Percentiles rank a stretch among this genome's conserved stretches.
Evolutionary conservation across 2,888 invertebrate genomes (phyloP).

Genomic region (Oegoconia quadripuncta): DNA sequence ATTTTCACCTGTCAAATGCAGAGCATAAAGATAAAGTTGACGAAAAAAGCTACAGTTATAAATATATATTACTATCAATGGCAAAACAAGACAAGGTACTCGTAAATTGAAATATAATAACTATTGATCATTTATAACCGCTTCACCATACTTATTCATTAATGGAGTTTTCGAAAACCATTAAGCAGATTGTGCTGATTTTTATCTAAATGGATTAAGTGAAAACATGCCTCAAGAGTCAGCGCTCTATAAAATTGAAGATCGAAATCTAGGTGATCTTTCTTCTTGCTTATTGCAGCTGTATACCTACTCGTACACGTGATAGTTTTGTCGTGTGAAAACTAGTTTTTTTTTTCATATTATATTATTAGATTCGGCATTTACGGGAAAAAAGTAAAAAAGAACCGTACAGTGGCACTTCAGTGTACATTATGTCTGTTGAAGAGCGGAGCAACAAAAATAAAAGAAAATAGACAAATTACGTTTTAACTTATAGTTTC

Average conservation of each 20-base stretch:
- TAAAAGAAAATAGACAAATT: too few relatives aligned
- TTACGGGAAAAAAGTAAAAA: too few relatives aligned
- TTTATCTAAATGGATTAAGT: conserved; percentile 58
- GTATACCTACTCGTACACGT: too few relatives aligned
- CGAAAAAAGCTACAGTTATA: neutral
- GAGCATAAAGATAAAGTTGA: neutral
- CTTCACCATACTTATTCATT: conserved; percentile 25
- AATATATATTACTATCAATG: neutral
- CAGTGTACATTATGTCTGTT: too few relatives aligned
- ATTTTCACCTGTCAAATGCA: neutral
- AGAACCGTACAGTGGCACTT: too few relatives aligned
- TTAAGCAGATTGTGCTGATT: conserved; percentile 42
- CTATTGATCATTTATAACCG: conserved; percentile 15
- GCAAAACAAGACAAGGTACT: neutral
- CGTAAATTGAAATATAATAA: conserved; percentile 17
- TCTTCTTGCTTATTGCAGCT: conserved; percentile 13
- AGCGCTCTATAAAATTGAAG: conserved; percentile 40
- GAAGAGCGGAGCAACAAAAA: too few relatives aligned
- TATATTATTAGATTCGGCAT: too few relatives aligned
- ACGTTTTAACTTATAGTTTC: too few relatives aligned
- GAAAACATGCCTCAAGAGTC: conserved; percentile 45
- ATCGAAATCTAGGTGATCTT: conserved; percentile 37
- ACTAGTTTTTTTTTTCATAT: too few relatives aligned
- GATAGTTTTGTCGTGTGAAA: too few relatives aligned
- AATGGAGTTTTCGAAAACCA: conserved; percentile 41